Evolutionary conservation across 2,888 invertebrate genomes (phyloP).

Genomic region (Alcis repandata): DNA sequence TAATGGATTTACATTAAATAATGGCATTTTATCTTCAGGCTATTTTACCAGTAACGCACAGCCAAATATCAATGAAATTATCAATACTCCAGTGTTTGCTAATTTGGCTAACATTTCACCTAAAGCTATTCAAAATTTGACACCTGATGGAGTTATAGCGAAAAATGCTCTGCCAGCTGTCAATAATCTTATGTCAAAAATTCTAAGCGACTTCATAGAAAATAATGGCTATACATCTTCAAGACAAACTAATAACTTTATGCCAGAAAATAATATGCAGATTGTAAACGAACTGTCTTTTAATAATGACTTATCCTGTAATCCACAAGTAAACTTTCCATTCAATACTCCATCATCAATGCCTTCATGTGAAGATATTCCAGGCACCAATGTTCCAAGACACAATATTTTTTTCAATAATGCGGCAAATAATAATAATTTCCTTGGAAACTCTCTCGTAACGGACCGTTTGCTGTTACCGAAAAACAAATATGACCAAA

Average conservation of each 20-base stretch:
- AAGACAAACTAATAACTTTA: background rate
- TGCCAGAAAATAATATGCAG: conserved; percentile 4
- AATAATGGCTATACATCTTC: conserved; percentile 7
- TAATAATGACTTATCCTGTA: conserved; percentile 3
- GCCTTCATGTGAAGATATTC: conserved; percentile 9
- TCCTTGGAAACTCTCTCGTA: background rate
- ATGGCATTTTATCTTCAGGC: conserved; percentile 28
- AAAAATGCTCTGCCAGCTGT: conserved; percentile 23
- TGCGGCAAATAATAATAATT: conserved; percentile 13
- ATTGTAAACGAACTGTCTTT: background rate
- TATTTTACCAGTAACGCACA: background rate
- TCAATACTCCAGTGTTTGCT: conserved; percentile 15
- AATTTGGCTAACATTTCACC: conserved; percentile 17
- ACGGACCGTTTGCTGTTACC: background rate
- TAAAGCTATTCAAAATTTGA: conserved; percentile 30
- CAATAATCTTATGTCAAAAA: conserved; percentile 3
- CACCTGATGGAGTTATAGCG: conserved; percentile 14
- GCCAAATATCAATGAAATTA: conserved; percentile 10
- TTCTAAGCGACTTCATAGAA: conserved; percentile 7
- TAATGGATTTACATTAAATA: conserved; percentile 24
- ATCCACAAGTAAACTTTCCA: background rate
- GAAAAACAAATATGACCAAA: background rate
- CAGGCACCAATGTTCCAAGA: background rate
- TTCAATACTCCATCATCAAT: background rate
- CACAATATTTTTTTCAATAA: conserved; percentile 5